These are phyloP conservation scores for Scelioninae gen. 1 DNA, from an alignment of 2,888 invertebrate species.

Conservation along the genomic window DNA sequence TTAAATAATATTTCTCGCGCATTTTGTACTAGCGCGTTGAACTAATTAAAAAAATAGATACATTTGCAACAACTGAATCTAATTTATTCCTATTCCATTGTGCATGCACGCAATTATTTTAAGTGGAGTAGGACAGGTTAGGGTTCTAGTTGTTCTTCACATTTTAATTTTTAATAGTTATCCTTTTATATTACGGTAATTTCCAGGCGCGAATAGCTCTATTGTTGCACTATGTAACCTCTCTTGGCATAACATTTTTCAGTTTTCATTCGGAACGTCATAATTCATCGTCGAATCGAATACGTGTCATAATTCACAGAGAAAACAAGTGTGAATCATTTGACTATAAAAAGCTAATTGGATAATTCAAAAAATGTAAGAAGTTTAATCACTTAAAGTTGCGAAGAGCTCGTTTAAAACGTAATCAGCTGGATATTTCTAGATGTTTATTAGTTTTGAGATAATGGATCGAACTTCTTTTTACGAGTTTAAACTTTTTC, in stretches of 20 bases:
- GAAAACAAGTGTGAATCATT: background rate
- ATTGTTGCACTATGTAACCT: slow-evolving; percentile 16
- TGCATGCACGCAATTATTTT: slow-evolving; percentile 29
- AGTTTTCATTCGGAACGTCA: slow-evolving; percentile 10
- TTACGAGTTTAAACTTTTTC: slow-evolving; percentile 15
- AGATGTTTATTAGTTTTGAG: slow-evolving; percentile 17
- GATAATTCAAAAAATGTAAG: slow-evolving; percentile 6
- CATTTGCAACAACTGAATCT: slow-evolving; percentile 22
- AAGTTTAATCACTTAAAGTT: slow-evolving; percentile 14
- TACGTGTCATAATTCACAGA: slow-evolving; percentile 1
- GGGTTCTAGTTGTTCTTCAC: slow-evolving; percentile 41
- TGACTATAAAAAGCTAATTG: background rate
- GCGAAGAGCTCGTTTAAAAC: background rate
- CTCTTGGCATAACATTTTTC: slow-evolving; percentile 3
- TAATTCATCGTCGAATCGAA: slow-evolving; percentile 10
- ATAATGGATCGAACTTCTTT: slow-evolving; percentile 24
- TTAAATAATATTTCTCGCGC: background rate
- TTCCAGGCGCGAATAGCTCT: slow-evolving; percentile 24
- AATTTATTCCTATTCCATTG: slow-evolving; percentile 23
- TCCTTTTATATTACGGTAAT: slow-evolving; percentile 30
- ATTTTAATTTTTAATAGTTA: slow-evolving; percentile 53
- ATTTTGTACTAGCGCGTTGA: background rate
- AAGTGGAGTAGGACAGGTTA: slow-evolving; percentile 52
- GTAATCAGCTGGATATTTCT: background rate
- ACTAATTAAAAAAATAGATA: slow-evolving; percentile 4